Evolutionary conservation across 2,888 invertebrate species (phyloP), one percentile per base, ranked within the genome.

Genomic region (Agrochola lota): DNA sequence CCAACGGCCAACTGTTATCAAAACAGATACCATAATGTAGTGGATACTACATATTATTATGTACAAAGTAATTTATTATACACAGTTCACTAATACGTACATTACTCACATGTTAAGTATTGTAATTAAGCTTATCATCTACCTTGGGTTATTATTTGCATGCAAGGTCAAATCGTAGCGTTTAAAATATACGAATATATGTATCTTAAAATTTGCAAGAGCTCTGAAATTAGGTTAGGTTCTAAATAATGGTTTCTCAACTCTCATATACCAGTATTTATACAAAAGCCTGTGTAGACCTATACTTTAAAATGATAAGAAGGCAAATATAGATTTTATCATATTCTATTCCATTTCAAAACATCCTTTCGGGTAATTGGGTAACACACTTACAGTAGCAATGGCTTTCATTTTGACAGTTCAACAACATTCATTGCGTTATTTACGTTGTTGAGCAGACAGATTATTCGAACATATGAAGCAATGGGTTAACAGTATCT

Each of bases 1-100:
- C 84, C 89, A 88, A 87, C 91, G 91, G 92, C 92, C 92, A 93
- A 88, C 88, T 88, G 89, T 89, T 92, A 94, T 93, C 93, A 82
- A 64, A 60, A 82, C 75, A 84, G 92, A 93, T 92, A 93, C 74
- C 62, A 84, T 87, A 43, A 43, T 43, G 2, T 43, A 43, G 43
- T 9, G 43, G 43, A 43, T 12, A 90, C 90, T 79, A 71, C n/a
- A 12, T 30, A 43, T 12, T 43, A 49, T 70, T 43, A 49, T 70
- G 68, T 77, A 75, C 87, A 59, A 74, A 68, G 70, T 63, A 70
- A 77, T 79, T 77, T 78, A 74, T 76, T 75, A 60, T 71, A 64
- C 57, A 68, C 80, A 84, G 83, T 83, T 83, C 81, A 79, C 69
- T 76, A 87, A 87, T 71, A 70, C 49, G 7, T 7, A 49, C 80